Percentiles rank a stretch among this genome's conserved stretches.
These are phyloP conservation scores for Grammomys dolichurus DNA, from an alignment of 2,113 vertebrate genomes.

Conservation along the genomic window DNA sequence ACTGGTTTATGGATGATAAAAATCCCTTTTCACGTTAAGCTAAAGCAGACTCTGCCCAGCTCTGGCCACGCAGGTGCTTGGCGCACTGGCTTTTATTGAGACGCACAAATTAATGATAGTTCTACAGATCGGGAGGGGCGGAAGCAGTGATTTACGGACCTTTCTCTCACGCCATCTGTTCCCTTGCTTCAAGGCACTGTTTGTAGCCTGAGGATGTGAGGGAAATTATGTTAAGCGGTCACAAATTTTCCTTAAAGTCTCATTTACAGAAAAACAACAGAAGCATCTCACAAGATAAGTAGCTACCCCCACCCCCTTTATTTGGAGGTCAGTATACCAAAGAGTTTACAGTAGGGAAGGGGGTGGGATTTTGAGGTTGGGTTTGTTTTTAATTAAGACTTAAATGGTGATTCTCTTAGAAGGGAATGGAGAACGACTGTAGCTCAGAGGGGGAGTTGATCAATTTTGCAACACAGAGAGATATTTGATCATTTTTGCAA, in stretches of 20 bases:
- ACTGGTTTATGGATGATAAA: background rate
- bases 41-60: background rate
- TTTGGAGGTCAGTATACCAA: conserved; percentile 24
- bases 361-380: background rate
- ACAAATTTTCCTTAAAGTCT: conserved; percentile 59
- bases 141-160: conserved; percentile 71
- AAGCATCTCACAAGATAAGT: conserved; percentile 42
- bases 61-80: fast-evolving
- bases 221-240: conserved; percentile 72
- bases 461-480: conserved; percentile 48
- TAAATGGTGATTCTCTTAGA: conserved; percentile 46
- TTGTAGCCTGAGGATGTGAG: conserved; percentile 33
- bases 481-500: conserved; percentile 50
- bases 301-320: conserved; percentile 44
- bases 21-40: background rate
- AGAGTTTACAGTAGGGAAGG: conserved; percentile 10
- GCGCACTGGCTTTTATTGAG: conserved; percentile 4
- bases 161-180: conserved; percentile 78
- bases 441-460: conserved; percentile 42
- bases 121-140: background rate
- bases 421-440: conserved; percentile 44
- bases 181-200: conserved; percentile 62
- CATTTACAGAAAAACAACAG: conserved; percentile 64
- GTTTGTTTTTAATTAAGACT: conserved; percentile 72
- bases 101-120: conserved; percentile 56